A percentile compares a stretch with the other conserved stretches of the same genome.
Conservation (phyloP, 2,888 invertebrate species). For the Drosophila nigritarsus region DNA sequence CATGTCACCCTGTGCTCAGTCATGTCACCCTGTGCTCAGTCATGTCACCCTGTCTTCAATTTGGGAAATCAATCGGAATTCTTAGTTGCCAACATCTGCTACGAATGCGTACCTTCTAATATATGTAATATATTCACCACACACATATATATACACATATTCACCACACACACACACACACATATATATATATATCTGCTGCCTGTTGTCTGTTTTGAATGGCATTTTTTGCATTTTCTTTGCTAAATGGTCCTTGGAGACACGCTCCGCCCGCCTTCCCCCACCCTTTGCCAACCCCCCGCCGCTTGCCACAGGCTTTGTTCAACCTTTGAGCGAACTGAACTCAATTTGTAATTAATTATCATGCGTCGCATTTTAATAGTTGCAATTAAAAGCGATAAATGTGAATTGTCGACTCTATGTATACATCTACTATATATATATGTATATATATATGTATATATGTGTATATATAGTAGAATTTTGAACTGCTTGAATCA, state of each 20-base stretch:
- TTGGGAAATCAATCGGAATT: not conserved
- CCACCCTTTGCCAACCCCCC: not conserved
- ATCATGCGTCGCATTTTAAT: constrained; percentile 47
- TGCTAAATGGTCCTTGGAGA: constrained; percentile 7
- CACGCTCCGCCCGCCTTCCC: not conserved
- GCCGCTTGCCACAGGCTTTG: not conserved
- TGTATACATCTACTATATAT: too few relatives aligned
- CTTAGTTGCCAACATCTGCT: too few relatives aligned
- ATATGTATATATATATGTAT: not conserved
- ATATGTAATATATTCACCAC: not conserved
- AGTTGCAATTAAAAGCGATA: constrained; percentile 64
- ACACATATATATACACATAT: not conserved
- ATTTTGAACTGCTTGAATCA: constrained; percentile 8
- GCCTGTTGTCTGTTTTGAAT: not conserved
- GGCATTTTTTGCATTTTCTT: not conserved
- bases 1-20: too few relatives aligned
- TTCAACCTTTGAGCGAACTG: constrained; percentile 15
- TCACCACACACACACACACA: too few relatives aligned
- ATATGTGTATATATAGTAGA: not conserved
- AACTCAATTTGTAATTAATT: constrained; percentile 19
- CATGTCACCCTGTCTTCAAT: too few relatives aligned
- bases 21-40: too few relatives aligned
- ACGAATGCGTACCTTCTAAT: not conserved
- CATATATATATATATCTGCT: not conserved
- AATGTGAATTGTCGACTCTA: not conserved